Conservation (phyloP, 2,797 vertebrate genomes). For the Urosaurus nigricauda region DNA sequence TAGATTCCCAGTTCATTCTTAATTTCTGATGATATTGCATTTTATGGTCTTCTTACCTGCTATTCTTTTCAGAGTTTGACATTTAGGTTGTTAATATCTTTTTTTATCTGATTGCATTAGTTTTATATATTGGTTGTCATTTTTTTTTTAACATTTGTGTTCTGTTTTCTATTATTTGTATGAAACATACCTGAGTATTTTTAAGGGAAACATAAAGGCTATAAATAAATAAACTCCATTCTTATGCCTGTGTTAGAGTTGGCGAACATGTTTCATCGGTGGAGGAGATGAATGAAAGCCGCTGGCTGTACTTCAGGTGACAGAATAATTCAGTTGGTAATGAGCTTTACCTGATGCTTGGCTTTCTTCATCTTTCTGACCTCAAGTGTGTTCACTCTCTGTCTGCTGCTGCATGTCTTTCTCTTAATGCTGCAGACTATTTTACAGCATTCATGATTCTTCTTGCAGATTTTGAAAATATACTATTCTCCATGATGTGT, state of each 20-base stretch:
- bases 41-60: background rate
- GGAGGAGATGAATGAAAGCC: conserved; percentile 81
- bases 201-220: conserved; percentile 42
- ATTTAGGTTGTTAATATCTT: conserved; percentile 20
- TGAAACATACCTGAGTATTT: conserved; percentile 15
- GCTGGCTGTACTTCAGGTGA: conserved; percentile 89
- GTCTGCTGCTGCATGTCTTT: conserved; percentile 53
- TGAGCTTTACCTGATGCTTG: conserved; percentile 69
- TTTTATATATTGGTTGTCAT: conserved; percentile 15
- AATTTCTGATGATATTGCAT: background rate
- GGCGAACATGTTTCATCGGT: conserved; percentile 79
- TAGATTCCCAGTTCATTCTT: background rate
- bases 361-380: conserved; percentile 75
- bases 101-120: background rate
- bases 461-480: background rate
- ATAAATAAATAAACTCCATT: conserved; percentile 77
- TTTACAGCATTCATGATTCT: conserved; percentile 30
- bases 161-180: background rate
- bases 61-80: background rate
- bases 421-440: conserved; percentile 37
- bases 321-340: conserved; percentile 67
- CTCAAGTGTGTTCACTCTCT: conserved; percentile 49
- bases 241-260: conserved; percentile 85
- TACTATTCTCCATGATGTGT: conserved; percentile 10
- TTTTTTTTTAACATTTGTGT: conserved; percentile 10